Percentiles rank a stretch among this genome's conserved stretches.
These are phyloP conservation scores for Heliconius eleuchia DNA, from an alignment of 1,140 invertebrate genomes.

Conservation along the genomic window DNA sequence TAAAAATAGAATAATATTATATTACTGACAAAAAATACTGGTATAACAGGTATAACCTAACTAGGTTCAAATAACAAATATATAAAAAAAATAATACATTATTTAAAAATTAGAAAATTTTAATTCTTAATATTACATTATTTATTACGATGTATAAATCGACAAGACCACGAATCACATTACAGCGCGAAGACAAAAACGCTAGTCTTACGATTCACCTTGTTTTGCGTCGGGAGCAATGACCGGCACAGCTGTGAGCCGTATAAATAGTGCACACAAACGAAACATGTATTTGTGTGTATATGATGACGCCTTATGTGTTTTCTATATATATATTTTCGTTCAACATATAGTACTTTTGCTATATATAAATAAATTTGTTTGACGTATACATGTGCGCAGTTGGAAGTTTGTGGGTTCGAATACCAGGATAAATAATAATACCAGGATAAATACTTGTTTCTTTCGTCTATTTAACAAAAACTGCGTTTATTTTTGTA, in stretches of 20 bases:
- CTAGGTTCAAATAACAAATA: too few species aligned
- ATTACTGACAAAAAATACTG: too few species aligned
- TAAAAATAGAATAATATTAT: too few species aligned
- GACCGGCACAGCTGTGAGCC: slow-evolving; percentile 70
- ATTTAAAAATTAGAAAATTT: background rate
- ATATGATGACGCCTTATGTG: slow-evolving; percentile 20
- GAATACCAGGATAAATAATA: background rate
- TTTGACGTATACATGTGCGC: background rate
- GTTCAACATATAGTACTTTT: background rate
- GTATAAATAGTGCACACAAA: slow-evolving; percentile 58
- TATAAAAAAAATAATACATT: too few species aligned
- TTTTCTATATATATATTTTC: slow-evolving; percentile 11
- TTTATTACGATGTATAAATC: background rate
- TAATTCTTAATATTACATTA: background rate
- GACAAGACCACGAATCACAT: slow-evolving; percentile 37
- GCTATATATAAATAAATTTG: background rate
- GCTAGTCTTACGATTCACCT: slow-evolving; percentile 69
- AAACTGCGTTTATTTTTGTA: too few species aligned
- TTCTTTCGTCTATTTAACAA: background rate
- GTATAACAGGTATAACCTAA: too few species aligned
- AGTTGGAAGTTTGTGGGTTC: slow-evolving; percentile 4
- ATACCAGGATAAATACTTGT: background rate
- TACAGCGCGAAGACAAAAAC: slow-evolving; percentile 62
- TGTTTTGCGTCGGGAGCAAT: slow-evolving; percentile 69
- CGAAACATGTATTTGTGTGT: slow-evolving; percentile 32